phyloP scores from a whole-genome alignment of 2,113 vertebrate genomes.

The Bagarius yarrelli region DNA sequence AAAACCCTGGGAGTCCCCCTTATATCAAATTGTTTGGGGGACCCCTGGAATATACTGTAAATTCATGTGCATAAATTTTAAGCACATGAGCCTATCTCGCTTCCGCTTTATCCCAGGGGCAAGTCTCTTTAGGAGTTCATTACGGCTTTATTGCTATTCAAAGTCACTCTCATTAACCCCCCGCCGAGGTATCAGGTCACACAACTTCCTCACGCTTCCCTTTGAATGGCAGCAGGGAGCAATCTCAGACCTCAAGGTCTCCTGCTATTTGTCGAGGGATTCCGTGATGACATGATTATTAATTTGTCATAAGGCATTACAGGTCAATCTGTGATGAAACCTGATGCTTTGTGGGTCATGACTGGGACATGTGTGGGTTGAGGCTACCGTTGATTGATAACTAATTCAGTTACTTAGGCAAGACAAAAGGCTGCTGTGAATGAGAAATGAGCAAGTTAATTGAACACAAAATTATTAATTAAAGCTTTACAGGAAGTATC shows the following conservation, averaged over 20 bases:
- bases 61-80: too few species aligned
- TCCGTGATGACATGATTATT: slow-evolving; percentile 9
- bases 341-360: neutral
- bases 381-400: neutral
- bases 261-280: neutral
- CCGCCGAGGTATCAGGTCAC: neutral
- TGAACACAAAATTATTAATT: neutral
- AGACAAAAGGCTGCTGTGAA: neutral
- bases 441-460: neutral
- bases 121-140: neutral
- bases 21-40: too few species aligned
- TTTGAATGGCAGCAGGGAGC: slow-evolving; percentile 17
- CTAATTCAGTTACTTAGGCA: slow-evolving; percentile 3
- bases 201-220: neutral
- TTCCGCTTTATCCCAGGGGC: neutral
- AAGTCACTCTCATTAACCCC: slow-evolving; percentile 15
- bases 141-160: neutral
- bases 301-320: slow-evolving; percentile 8
- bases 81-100: neutral
- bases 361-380: neutral
- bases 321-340: slow-evolving; percentile 3
- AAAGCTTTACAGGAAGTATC: neutral
- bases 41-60: too few species aligned
- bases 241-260: neutral
- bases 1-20: too few species aligned